phyloP scores from a whole-genome alignment of 2,113 vertebrate genomes.

The Noctilio leporinus region DNA sequence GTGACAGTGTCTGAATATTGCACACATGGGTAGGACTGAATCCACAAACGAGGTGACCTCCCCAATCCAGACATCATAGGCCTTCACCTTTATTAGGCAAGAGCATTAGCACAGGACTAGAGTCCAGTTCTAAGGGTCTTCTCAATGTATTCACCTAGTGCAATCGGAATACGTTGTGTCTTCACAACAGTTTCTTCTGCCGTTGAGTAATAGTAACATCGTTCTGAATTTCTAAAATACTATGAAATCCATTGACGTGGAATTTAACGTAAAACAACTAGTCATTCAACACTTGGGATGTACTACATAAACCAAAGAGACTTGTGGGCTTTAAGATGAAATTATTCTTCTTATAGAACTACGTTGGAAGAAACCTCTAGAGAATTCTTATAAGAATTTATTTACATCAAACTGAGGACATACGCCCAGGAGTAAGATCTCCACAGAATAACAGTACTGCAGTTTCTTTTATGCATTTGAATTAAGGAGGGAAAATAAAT shows the following conservation, averaged over 20 bases:
- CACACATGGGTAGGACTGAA: accelerated
- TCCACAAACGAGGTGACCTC: neutral
- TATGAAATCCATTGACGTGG: neutral
- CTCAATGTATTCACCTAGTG: neutral
- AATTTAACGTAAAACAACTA: neutral
- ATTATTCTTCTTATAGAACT: neutral
- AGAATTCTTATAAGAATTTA: neutral
- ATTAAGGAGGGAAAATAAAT: no score
- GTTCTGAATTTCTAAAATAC: neutral
- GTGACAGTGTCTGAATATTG: neutral
- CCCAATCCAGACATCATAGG: neutral
- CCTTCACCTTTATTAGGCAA: neutral
- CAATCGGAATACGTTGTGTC: neutral
- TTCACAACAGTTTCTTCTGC: neutral
- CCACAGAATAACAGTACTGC: neutral
- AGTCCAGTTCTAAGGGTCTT: neutral
- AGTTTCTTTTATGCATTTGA: neutral
- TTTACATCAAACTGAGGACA: neutral
- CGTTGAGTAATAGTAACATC: neutral
- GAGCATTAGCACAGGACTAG: neutral
- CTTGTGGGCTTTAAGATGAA: neutral
- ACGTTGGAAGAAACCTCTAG: neutral
- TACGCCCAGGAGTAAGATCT: neutral
- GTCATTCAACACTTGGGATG: neutral
- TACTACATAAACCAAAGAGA: neutral